A percentile compares a stretch with the other conserved stretches of the same genome.
Conservation (phyloP, 2,888 invertebrate species). For the Lamellibrachia columna region DNA sequence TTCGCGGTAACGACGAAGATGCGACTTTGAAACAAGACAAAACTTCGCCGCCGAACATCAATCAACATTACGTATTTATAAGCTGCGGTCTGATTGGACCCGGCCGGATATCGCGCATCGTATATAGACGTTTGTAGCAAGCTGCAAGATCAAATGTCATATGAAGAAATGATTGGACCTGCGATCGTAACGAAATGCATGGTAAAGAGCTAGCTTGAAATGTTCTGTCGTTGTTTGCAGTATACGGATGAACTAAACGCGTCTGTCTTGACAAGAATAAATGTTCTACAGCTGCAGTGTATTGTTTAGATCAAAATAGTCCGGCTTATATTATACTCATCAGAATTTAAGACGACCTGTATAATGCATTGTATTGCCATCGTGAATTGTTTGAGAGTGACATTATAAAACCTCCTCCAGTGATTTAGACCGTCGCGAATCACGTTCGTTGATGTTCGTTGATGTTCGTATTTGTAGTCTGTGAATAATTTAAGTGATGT, state of each 20-base stretch:
- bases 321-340: too few species aligned
- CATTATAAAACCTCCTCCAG: too few species aligned
- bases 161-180: background rate
- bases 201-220: background rate
- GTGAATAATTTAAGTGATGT: too few species aligned
- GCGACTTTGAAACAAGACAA: conserved; percentile 16
- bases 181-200: background rate
- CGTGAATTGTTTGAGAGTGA: too few species aligned
- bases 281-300: too few species aligned
- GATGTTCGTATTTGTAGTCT: too few species aligned
- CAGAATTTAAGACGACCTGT: too few species aligned
- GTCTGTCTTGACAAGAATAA: background rate
- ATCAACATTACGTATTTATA: conserved; percentile 16
- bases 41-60: conserved; percentile 11
- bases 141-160: conserved; percentile 3
- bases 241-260: background rate
- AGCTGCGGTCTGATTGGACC: background rate
- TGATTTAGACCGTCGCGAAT: too few species aligned
- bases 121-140: background rate
- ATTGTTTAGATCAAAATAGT: too few species aligned
- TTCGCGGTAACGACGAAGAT: conserved; percentile 9
- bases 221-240: background rate
- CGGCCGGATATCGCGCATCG: conserved; percentile 4
- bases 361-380: too few species aligned
- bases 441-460: too few species aligned